Evolutionary conservation across 2,888 invertebrate species (phyloP), one percentile per base, ranked within the genome.

Genomic region (Lasioglossum morio): DNA sequence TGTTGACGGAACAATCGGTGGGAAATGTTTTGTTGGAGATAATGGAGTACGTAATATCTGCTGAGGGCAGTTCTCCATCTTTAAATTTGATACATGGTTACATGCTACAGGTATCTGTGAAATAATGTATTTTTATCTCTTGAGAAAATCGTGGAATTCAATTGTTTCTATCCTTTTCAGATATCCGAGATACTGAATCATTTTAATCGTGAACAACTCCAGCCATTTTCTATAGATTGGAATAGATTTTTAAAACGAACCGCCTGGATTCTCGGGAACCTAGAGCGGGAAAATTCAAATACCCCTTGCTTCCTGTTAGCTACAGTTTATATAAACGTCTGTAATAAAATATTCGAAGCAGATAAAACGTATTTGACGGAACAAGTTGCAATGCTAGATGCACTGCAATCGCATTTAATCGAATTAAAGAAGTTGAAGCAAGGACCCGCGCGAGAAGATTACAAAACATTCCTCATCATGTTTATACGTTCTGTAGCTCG

Each of bases 81-180:
- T 84, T 96, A 82, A 98, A 97, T 94, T 95, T 95, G 83, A 96
- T 96, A 75, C 97, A 98, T 94, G 98, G 97, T 34, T 94, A 96
- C 84, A 94, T 97, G 74, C 94, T 97, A 72, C 97, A 97, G 96
- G 97, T 97, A 94, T 86, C 82, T 82, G 57, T 70, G 53, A 40
- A 40, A 46, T 1, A 4, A 69, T 40, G 23, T 27, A 34, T 7
- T 60, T 14, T 14, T 34, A 74, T 43, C 14, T 10, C 2, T 40
- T 69, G 70, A 66, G 37, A 79, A 60, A 60, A 12, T 34, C 0
- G 46, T 19, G 4, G 73, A 19, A 72, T 23, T 79, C 57, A 72
- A 63, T n/a, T 43, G 1, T 37, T 77, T n/a, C 8, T 46, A n/a
- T 84, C 72, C 75, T 73, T 94, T 80, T 4, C 90, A 96, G 94